Base-by-base conservation (phyloP, 2,888 invertebrate genomes). In the Dynastes tityus region DNA sequence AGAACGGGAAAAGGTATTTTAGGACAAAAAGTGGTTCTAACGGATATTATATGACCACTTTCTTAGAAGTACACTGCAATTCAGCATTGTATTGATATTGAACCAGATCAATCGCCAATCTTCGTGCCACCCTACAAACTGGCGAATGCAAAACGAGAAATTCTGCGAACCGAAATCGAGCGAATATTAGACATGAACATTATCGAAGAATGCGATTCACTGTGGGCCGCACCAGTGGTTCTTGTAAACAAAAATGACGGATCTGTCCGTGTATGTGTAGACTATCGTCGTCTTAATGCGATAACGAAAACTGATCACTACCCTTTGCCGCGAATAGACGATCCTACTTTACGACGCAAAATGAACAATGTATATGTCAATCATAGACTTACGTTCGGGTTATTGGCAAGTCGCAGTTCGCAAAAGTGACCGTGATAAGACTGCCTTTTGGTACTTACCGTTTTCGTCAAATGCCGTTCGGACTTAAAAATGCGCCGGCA, bases 311-410 rank as follows among this genome's bases (percentile, higher is more conserved):
- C 78, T 13, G 83, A 82, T 67, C 58, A 68, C 0, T 89, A 88
- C 61, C 87, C 87, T 0, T 74, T 88, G 13, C 89, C 89, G 1
- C 80, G 87, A 9, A 87, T 89, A 37, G 89, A 89, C 71, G 88
- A 89, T 27, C 22, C 78, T 87, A 29, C 71, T 89, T 5, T 86
- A 88, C 63, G 82, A 80, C 0, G 84, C 87, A 0, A 85, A 84
- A 77, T 80, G 79, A 6, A 85, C 78, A 16, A 49, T 45, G 22
- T 13, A 81, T 22, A 82, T 83, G 77, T 82, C 85, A 8, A 86
- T 86, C 0, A 73, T 88, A 2, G 87, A 88, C 74, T 80, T 88
- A 1, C 82, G 82, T 29, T 77, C 84, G n/a, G 88, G 88, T 0
- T 89, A 88, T 78, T 87, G 86, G 84, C 88, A 88, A 75, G 83